Evolutionary conservation across 2,888 invertebrate genomes (phyloP).

Genomic region (Incurvaria masculella): DNA sequence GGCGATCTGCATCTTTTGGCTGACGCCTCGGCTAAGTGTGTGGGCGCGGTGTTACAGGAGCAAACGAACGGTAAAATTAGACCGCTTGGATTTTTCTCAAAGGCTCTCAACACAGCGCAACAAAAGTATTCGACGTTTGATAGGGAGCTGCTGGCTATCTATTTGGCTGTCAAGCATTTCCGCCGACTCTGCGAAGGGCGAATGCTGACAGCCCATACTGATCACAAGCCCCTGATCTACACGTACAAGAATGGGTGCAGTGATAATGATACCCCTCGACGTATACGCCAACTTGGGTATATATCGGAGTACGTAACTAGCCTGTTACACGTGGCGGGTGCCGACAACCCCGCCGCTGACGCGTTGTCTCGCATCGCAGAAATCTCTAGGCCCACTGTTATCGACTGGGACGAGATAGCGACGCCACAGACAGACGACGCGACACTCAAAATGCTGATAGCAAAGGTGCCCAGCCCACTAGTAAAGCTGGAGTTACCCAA

Average conservation of each 20-base stretch:
- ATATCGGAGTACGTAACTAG: too few species aligned
- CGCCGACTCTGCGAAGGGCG: constrained; percentile 2
- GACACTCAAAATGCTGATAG: neutral
- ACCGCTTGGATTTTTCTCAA: constrained; percentile 4
- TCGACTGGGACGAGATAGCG: neutral
- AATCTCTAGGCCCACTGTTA: too few species aligned
- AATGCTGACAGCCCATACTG: constrained; percentile 8
- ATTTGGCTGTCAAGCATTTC: constrained; percentile 1
- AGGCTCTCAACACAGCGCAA: constrained; percentile 1
- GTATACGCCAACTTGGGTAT: constrained; percentile 5
- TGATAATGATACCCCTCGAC: constrained; percentile 8
- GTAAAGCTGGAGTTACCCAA: neutral
- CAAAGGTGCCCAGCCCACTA: neutral
- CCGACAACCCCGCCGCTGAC: constrained; percentile 16
- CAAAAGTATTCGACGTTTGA: constrained; percentile 4
- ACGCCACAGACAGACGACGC: neutral
- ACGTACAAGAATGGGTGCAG: constrained; percentile 8
- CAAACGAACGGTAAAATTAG: neutral
- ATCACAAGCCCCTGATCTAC: constrained; percentile 13
- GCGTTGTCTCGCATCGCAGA: constrained; percentile 15
- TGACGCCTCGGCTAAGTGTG: neutral
- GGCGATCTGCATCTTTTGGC: too few species aligned
- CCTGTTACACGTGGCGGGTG: constrained; percentile 13
- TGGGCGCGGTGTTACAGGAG: constrained; percentile 1
- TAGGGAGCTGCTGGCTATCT: constrained; percentile 3